Conservation (phyloP, 2,888 invertebrate genomes). For the Bhutanitis thaidina region DNA sequence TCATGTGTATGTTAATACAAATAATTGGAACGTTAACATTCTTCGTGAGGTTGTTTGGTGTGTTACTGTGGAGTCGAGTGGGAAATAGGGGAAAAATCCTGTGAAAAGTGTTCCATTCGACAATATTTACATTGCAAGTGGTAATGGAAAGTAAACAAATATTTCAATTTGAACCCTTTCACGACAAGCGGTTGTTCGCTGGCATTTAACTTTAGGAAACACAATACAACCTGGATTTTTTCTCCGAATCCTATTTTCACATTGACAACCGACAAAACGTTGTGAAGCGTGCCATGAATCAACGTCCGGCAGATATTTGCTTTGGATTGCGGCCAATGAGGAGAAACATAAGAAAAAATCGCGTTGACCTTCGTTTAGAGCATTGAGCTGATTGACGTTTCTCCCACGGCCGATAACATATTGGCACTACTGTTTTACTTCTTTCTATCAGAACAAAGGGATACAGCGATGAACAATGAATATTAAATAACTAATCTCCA, state of each 20-base stretch:
- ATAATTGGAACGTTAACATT: not conserved
- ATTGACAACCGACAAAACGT: constrained; percentile 31
- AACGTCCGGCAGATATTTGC: constrained; percentile 44
- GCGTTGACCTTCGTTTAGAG: constrained; percentile 30
- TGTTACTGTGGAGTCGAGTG: not conserved
- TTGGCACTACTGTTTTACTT: constrained; percentile 22
- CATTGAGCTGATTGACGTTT: constrained; percentile 31
- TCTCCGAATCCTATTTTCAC: constrained; percentile 27
- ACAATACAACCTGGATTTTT: constrained; percentile 13
- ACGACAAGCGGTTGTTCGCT: constrained; percentile 7
- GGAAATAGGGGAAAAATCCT: not conserved
- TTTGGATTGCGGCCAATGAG: constrained; percentile 49
- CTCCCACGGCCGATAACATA: constrained; percentile 28
- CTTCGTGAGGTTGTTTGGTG: not conserved
- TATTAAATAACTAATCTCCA: too few relatives aligned
- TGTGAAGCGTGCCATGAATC: constrained; percentile 43
- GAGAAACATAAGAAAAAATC: constrained; percentile 39
- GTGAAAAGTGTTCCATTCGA: too few relatives aligned
- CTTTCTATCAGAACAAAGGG: not conserved
- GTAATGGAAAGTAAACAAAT: constrained; percentile 10
- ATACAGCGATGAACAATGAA: too few relatives aligned
- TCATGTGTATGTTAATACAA: constrained; percentile 1
- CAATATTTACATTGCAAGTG: not conserved
- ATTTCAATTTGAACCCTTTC: constrained; percentile 1
- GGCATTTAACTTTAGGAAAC: constrained; percentile 9